Conservation (phyloP, 2,888 invertebrate genomes). For the Drosophila phalerata region DNA sequence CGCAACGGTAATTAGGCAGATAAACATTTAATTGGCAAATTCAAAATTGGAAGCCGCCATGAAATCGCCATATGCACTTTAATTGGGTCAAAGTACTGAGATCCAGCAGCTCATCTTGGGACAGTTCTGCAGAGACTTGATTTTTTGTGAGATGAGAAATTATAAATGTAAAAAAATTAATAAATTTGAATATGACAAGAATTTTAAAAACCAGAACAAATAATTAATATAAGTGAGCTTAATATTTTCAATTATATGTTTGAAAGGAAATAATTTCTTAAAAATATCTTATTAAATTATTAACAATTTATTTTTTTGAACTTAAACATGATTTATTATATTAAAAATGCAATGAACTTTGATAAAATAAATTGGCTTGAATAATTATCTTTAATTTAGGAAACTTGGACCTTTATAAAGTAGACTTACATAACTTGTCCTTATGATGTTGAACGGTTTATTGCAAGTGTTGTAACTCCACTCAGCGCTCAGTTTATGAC, state of each 20-base stretch:
- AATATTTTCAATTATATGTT: too few relatives aligned
- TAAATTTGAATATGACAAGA: too few relatives aligned
- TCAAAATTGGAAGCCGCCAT: slow-evolving; percentile 67
- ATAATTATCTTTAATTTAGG: slow-evolving; percentile 1
- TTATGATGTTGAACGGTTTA: neutral
- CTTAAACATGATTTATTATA: too few relatives aligned
- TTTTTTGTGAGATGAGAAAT: neutral
- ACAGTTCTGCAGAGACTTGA: slow-evolving; percentile 3
- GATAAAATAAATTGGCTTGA: neutral
- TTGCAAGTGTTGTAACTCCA: slow-evolving; percentile 8
- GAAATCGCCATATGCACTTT: slow-evolving; percentile 63
- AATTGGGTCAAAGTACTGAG: slow-evolving; percentile 65
- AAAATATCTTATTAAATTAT: too few relatives aligned
- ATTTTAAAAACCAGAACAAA: too few relatives aligned
- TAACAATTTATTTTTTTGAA: too few relatives aligned
- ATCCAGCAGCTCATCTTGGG: slow-evolving; percentile 4
- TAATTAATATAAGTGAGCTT: too few relatives aligned
- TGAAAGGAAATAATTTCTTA: too few relatives aligned
- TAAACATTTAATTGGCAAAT: slow-evolving; percentile 80
- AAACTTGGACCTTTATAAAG: neutral
- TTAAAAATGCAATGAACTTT: too few relatives aligned
- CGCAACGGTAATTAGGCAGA: slow-evolving; percentile 71
- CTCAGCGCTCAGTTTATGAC: slow-evolving; percentile 15
- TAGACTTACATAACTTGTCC: neutral
- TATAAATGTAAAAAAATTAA: too few relatives aligned